A percentile compares a stretch with the other conserved stretches of the same genome.
phyloP scores from a whole-genome alignment of 2,888 invertebrate species.

The Hanleya hanleyi region DNA sequence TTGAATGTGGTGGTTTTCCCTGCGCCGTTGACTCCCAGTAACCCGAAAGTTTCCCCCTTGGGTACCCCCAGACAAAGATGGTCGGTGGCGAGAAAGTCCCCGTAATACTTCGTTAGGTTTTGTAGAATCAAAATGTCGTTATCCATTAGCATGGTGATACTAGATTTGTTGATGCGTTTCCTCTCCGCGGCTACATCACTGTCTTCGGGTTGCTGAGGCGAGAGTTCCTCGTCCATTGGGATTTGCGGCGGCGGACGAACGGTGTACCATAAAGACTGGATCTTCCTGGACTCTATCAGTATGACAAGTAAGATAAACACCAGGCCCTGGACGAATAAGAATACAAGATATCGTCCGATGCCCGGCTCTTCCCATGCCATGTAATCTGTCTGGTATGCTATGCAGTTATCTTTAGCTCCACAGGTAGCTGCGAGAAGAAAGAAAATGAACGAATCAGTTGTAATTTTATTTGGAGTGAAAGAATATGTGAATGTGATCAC shows the following conservation, averaged over 20 bases:
- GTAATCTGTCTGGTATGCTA: slow-evolving; percentile 75
- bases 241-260: slow-evolving; percentile 12
- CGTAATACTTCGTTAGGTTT: slow-evolving; percentile 82
- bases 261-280: slow-evolving; percentile 25
- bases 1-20: slow-evolving; percentile 92
- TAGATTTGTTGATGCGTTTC: slow-evolving; percentile 55
- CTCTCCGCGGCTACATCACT: slow-evolving; percentile 71
- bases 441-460: too few species aligned
- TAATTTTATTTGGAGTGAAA: too few species aligned
- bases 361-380: slow-evolving; percentile 82
- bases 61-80: slow-evolving; percentile 63
- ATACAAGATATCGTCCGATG: slow-evolving; percentile 80
- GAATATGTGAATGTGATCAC: too few species aligned
- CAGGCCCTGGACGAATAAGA: slow-evolving; percentile 77
- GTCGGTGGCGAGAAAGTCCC: slow-evolving; percentile 74
- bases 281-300: slow-evolving; percentile 76
- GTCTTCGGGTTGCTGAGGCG: slow-evolving; percentile 47
- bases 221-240: neutral
- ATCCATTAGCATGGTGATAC: slow-evolving; percentile 4
- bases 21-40: slow-evolving; percentile 89
- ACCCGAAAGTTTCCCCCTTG: slow-evolving; percentile 83
- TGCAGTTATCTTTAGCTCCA: slow-evolving; percentile 39
- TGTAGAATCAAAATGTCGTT: slow-evolving; percentile 70
- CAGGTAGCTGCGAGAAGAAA: neutral
- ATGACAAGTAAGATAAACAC: slow-evolving; percentile 79